Conservation (phyloP, 2,797 vertebrate species). For the Eidolon dupreanum region DNA sequence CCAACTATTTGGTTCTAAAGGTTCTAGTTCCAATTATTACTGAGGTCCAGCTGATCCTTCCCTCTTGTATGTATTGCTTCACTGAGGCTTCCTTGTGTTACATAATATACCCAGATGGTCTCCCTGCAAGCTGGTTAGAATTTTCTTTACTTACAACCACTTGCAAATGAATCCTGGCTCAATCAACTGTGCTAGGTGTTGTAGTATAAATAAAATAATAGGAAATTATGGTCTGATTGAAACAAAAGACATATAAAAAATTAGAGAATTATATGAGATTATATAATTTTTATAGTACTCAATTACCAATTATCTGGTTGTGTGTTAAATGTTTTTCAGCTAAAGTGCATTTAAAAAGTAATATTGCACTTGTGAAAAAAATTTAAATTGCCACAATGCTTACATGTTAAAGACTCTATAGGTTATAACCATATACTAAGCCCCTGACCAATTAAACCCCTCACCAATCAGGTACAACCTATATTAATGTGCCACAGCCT, state of each 20-base stretch:
- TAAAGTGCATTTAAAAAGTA: constrained; percentile 40
- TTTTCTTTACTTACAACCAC: not conserved
- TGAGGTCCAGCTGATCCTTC: not conserved
- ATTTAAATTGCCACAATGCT: not conserved
- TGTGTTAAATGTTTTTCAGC: not conserved
- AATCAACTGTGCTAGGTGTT: not conserved
- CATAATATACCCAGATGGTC: not conserved
- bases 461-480: not conserved
- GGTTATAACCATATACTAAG: not conserved
- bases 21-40: not conserved
- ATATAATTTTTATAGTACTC: not conserved
- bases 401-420: not conserved
- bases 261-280: not conserved
- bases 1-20: not conserved
- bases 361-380: not conserved
- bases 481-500: not conserved
- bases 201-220: not conserved
- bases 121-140: not conserved
- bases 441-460: not conserved
- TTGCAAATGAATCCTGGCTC: constrained; percentile 14
- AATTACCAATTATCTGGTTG: not conserved
- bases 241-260: not conserved
- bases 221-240: not conserved
- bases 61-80: not conserved
- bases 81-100: not conserved